phyloP scores from a whole-genome alignment of 2,113 vertebrate genomes.

The Tonatia bakeri region DNA sequence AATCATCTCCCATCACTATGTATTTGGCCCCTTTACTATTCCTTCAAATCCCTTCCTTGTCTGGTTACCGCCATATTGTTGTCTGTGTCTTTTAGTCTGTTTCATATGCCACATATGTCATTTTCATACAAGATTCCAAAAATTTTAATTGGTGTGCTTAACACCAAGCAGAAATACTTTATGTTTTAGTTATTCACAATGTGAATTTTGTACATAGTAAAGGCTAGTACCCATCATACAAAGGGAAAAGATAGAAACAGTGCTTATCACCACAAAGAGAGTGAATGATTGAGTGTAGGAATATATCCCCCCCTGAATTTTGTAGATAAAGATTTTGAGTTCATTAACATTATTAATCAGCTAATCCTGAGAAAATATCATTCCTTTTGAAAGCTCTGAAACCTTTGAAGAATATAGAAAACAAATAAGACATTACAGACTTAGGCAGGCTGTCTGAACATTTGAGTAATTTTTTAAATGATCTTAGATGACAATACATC shows the following conservation, averaged over 20 bases:
- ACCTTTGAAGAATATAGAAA: not conserved
- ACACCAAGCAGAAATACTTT: not conserved
- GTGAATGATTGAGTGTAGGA: not conserved
- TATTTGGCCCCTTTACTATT: not conserved
- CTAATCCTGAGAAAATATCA: not conserved
- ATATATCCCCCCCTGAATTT: not conserved
- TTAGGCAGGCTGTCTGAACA: not conserved
- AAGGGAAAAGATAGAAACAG: not conserved
- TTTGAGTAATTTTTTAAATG: not conserved
- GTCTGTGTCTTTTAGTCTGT: too few species aligned
- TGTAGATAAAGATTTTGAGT: not conserved
- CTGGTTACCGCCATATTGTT: too few species aligned
- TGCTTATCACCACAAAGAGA: not conserved
- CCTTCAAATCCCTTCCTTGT: too few species aligned
- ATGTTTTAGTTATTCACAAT: not conserved
- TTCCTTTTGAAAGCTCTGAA: not conserved
- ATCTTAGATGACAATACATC: not conserved
- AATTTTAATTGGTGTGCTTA: not conserved
- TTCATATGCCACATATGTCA: too few species aligned
- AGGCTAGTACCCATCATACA: not conserved
- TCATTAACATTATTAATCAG: not conserved
- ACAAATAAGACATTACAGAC: not conserved
- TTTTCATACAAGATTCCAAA: not conserved
- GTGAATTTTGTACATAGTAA: not conserved
- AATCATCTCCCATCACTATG: too few species aligned